phyloP scores from a whole-genome alignment of 2,113 vertebrate genomes.

The Seriola rivoliana region DNA sequence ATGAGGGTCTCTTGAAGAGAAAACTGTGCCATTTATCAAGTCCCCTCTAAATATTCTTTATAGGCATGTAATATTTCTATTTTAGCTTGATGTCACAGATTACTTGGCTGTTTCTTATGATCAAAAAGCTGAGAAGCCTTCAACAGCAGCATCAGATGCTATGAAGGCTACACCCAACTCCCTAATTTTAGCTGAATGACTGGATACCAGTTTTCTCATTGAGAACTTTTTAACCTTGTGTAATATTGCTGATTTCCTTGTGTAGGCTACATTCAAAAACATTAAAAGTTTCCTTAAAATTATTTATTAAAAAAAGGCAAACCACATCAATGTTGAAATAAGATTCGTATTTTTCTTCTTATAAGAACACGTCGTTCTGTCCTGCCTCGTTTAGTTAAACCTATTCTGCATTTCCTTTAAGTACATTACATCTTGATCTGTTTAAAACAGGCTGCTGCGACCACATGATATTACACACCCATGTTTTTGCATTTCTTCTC shows the following conservation, averaged over 20 bases:
- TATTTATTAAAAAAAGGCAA: slow-evolving; percentile 2
- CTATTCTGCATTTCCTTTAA: neutral
- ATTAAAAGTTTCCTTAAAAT: neutral
- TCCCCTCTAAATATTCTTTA: neutral
- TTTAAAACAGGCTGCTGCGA: neutral
- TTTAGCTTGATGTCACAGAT: neutral
- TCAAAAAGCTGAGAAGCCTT: neutral
- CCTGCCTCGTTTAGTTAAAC: neutral
- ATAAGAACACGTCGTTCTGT: slow-evolving; percentile 11
- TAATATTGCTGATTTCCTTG: neutral
- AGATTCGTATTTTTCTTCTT: neutral
- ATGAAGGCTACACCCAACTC: neutral
- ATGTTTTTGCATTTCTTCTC: neutral
- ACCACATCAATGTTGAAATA: neutral
- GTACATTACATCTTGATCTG: neutral
- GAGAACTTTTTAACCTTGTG: neutral
- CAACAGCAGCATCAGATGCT: neutral
- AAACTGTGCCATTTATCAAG: neutral
- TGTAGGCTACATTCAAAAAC: neutral
- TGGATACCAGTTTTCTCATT: neutral
- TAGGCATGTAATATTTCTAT: neutral
- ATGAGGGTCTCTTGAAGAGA: neutral
- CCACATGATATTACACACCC: neutral
- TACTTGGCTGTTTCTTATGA: slow-evolving; percentile 5
- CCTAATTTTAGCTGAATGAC: neutral